Conservation (phyloP, 1,140 invertebrate genomes). For the Zelostemma sp. region DNA sequence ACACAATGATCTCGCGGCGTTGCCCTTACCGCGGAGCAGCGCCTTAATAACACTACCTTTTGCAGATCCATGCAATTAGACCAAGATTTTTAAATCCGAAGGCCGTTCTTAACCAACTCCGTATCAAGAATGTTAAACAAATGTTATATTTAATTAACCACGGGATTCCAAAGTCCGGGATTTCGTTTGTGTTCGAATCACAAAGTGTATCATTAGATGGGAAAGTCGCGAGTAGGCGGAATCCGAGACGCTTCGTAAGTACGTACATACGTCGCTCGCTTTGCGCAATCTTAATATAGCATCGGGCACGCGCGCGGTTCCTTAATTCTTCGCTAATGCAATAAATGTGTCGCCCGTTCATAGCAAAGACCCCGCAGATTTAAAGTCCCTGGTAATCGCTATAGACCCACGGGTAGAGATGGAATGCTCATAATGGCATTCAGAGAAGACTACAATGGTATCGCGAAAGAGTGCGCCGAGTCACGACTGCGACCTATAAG, state of each 20-base stretch:
- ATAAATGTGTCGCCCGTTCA: constrained; percentile 21
- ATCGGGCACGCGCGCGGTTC: constrained; percentile 18
- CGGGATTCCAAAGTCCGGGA: too few species aligned
- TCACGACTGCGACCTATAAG: constrained; percentile 48
- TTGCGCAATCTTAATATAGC: constrained; percentile 22
- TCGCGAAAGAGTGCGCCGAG: constrained; percentile 25
- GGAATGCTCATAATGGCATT: constrained; percentile 39
- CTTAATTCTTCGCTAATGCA: constrained; percentile 24
- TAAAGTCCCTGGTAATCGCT: constrained; percentile 22
- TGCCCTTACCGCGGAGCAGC: constrained; percentile 33
- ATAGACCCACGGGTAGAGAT: constrained; percentile 17
- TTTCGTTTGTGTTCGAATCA: too few species aligned
- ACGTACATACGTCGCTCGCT: constrained; percentile 12
- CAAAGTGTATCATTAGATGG: constrained; percentile 38
- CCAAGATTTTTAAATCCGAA: constrained; percentile 34
- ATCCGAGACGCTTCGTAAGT: constrained; percentile 15
- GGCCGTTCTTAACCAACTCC: constrained; percentile 22
- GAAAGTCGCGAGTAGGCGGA: constrained; percentile 26
- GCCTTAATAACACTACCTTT: constrained; percentile 26
- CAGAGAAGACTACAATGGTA: constrained; percentile 39
- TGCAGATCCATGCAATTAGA: constrained; percentile 30
- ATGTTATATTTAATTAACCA: constrained; percentile 19
- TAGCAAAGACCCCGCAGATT: too few species aligned
- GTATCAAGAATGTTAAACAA: neutral
- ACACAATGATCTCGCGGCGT: constrained; percentile 19